Evolutionary conservation across 2,797 vertebrate genomes (phyloP).

Genomic region (Paedocypris micromegethes): DNA sequence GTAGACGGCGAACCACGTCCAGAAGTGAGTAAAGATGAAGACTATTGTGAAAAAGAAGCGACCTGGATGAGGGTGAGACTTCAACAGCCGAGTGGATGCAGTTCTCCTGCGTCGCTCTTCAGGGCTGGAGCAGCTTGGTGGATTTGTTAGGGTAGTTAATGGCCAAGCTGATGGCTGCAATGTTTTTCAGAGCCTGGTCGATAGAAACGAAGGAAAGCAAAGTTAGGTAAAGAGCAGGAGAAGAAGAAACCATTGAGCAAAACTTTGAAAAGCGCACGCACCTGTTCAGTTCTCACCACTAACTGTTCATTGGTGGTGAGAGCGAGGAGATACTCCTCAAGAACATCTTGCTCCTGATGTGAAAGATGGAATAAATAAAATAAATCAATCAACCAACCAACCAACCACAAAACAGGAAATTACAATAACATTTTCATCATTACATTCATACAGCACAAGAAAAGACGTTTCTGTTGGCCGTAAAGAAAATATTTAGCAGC

Average conservation of each 20-base stretch:
- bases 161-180: slow-evolving; percentile 95
- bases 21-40: too few relatives aligned
- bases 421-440: not conserved
- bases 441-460: too few relatives aligned
- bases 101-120: slow-evolving; percentile 42
- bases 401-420: not conserved
- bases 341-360: slow-evolving; percentile 79
- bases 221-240: not conserved
- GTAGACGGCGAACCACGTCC: too few relatives aligned
- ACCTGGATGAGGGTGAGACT: too few relatives aligned
- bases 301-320: slow-evolving; percentile 93
- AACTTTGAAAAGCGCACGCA: slow-evolving; percentile 21
- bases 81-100: not conserved
- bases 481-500: too few relatives aligned
- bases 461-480: too few relatives aligned
- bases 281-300: slow-evolving; percentile 83
- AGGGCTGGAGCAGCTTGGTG: slow-evolving; percentile 82
- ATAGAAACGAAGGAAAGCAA: slow-evolving; percentile 35
- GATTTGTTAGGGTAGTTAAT: slow-evolving; percentile 98
- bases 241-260: slow-evolving; percentile 31
- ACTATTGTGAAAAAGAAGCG: too few relatives aligned
- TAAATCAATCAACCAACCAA: not conserved
- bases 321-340: slow-evolving; percentile 90
- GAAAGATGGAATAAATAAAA: not conserved
- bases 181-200: slow-evolving; percentile 89